These are phyloP conservation scores for Actias luna DNA, from an alignment of 2,888 invertebrate species.

Conservation along the genomic window DNA sequence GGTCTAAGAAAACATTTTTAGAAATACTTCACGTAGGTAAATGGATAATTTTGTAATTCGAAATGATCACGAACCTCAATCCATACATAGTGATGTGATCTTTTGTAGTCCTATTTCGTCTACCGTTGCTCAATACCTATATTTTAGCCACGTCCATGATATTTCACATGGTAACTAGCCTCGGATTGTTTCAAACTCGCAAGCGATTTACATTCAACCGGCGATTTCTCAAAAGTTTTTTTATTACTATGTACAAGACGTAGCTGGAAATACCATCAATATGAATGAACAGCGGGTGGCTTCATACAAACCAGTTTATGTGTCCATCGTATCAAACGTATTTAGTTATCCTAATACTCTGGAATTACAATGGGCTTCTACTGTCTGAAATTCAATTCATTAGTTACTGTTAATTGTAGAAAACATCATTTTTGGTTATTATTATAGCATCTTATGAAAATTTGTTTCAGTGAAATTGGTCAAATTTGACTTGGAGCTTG, in stretches of 20 bases:
- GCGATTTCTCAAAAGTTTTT: constrained; percentile 37
- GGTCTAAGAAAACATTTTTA: constrained; percentile 17
- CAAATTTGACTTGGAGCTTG: too few relatives aligned
- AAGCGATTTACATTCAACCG: constrained; percentile 50
- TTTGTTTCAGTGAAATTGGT: too few relatives aligned
- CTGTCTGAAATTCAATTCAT: background rate
- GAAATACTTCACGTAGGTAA: constrained; percentile 38
- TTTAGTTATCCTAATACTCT: constrained; percentile 23
- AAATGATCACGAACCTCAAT: constrained; percentile 35
- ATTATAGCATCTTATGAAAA: too few relatives aligned
- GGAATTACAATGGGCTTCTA: background rate
- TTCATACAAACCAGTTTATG: constrained; percentile 27
- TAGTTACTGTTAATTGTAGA: background rate
- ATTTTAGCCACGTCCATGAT: constrained; percentile 45
- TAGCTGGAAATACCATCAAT: constrained; percentile 40
- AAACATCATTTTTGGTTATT: too few relatives aligned
- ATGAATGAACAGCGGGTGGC: constrained; percentile 35
- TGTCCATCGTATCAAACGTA: constrained; percentile 24
- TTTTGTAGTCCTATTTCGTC: constrained; percentile 44
- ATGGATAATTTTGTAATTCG: constrained; percentile 39
- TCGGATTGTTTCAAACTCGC: constrained; percentile 28
- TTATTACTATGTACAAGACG: constrained; percentile 36
- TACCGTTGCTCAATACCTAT: constrained; percentile 36
- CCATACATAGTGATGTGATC: constrained; percentile 36
- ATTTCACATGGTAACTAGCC: constrained; percentile 34